Evolutionary conservation across 1,140 invertebrate species (phyloP), one percentile per base, ranked within the genome.

Genomic region (Gryon sp.): DNA sequence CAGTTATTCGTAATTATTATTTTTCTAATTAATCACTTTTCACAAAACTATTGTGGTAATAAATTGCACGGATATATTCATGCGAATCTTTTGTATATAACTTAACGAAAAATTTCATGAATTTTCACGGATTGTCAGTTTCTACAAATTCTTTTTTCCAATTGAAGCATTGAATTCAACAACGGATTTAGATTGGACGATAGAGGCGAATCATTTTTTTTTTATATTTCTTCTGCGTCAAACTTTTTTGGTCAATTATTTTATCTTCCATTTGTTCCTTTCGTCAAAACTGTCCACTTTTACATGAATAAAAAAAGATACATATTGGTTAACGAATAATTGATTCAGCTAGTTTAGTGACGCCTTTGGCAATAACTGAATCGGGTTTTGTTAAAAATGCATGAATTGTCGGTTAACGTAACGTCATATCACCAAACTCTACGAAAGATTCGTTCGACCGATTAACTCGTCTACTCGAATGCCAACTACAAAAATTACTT

Each of bases 321-420:
- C 18, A 65, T 46, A 50, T 30, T 53, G 46, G 36, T 65, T 43
- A 48, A 41, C 46, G 28, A 53, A 53, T 53, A 65, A 43, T 52
- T 65, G 46, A 65, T 65, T 15, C 16, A 38, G 4, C 26, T 28
- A 26, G 11, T 9, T 12, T 3, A 18, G 12, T 43, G 34, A 63
- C 46, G 46, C 46, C 16, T 50, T 43, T 24, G 36, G 46, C 26
- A 32, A 53, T 52, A 65, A 63, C 36, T 53, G 26, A 14, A 19
- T 28, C 24, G 34, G 36, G 46, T 28, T 32, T 30, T 43, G 41
- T 52, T 65, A 43, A 65, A 65, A 65, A 43, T 53, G 16, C 46
- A 65, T 53, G 46, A 52, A 32, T 32, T 52, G 36, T 22, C 14
- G 36, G 24, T 43, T 32, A 52, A n/a, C 32, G 32, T 11, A 19